phyloP scores from a whole-genome alignment of 2,797 vertebrate genomes.

The Spea hammondii region DNA sequence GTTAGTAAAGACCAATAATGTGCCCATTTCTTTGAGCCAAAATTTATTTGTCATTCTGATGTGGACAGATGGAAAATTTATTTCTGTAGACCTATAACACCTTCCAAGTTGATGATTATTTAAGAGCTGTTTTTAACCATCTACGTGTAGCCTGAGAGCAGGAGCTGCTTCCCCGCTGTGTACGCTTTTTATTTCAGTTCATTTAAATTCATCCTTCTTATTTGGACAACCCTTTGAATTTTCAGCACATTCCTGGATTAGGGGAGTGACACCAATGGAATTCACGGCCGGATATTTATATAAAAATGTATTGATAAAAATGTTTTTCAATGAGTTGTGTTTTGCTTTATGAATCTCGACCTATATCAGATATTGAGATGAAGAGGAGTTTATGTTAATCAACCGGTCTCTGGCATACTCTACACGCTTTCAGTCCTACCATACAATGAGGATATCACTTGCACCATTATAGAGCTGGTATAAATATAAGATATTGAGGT shows the following conservation, averaged over 20 bases:
- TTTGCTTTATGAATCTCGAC: too few species aligned
- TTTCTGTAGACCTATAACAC: conserved; percentile 2
- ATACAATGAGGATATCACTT: too few species aligned
- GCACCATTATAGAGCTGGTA: too few species aligned
- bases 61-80: background rate
- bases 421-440: too few species aligned
- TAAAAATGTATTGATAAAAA: too few species aligned
- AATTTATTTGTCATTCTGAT: background rate
- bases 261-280: background rate
- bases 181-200: conserved; percentile 2
- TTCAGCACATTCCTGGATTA: conserved; percentile 15
- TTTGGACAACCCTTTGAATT: background rate
- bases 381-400: too few species aligned
- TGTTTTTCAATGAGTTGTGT: too few species aligned
- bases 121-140: background rate
- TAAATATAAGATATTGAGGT: too few species aligned
- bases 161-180: conserved; percentile 6
- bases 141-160: background rate
- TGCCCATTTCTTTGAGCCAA: background rate
- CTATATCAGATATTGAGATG: too few species aligned
- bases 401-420: too few species aligned
- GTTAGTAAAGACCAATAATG: conserved; percentile 8
- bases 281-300: too few species aligned
- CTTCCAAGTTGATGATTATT: background rate
- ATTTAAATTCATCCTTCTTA: background rate